Base-by-base conservation (phyloP, 1,140 invertebrate genomes). In the Leptopilina clavipes region DNA sequence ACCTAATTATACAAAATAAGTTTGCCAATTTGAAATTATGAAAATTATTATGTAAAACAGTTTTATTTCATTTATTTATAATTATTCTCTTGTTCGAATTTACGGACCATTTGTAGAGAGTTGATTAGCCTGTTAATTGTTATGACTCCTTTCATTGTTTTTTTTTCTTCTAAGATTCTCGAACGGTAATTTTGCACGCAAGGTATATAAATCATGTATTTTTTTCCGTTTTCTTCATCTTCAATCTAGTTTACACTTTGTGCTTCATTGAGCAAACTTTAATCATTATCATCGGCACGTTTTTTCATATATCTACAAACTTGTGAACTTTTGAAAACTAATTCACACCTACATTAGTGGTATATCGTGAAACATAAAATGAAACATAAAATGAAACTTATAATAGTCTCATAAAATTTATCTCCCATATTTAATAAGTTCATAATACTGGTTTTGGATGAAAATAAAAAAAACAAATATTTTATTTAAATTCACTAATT, bases 261-360 rank as follows among this genome's bases (percentile, higher is more conserved):
- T n/a, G 25, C 25, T 25, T 65, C 59, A 65, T 31, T 65, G 59
- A 59, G 56, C 56, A 22, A 31, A n/a, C 12, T 65, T 7, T 37
- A 65, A n/a, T 65, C 59, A 65, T 65, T 31, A 65, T n/a, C 14
- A 31, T 65, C 25, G n/a, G n/a, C n/a, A 31, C 22, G 25, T 65
- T 37, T 31, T 25, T 7, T 3, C 3, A 65, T 25, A 22, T 11
- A 65, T n/a, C n/a, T n/a, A 5, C n/a, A 65, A 11, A 31, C 12
- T n/a, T 65, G 25, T 65, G 22, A 65, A 65, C 59, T 65, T 65
- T 65, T 37, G 3, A 37, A n/a, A 65, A 31, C 59, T 31, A 65
- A 65, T 65, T 65, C 59, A 65, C 59, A 65, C 48, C 54, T 77
- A 73, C 70, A 40, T 40, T 40, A 40, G 7, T 40, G 7, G 7